Base-by-base conservation (phyloP, 2,113 vertebrate species). In the Sturnira hondurensis region DNA sequence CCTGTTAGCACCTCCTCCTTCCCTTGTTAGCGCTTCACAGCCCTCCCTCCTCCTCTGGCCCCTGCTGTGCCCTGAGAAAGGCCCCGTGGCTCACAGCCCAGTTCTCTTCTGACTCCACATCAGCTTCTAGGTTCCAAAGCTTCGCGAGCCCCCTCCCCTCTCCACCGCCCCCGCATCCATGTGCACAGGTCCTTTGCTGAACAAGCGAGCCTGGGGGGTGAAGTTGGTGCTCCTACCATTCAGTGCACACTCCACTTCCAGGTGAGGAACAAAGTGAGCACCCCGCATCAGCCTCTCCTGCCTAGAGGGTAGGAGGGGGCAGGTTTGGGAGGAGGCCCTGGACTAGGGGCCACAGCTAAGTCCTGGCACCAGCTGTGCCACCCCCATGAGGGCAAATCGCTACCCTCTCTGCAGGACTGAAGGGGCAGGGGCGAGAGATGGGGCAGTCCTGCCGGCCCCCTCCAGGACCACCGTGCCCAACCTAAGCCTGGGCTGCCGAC, bases 21-120 rank as follows among this genome's bases (percentile, higher is more conserved):
- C 91, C 93, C 80, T 89, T 97, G 97, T 97, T 97, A 97, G 97
- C 97, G 61, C 97, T 91, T 98, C 58, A 1, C 52, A 56, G 92
- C 90, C 95, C 78, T 84, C 81, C 61, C 89, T 81, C 89, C 70
- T 70, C 52, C 73, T 67, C 65, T 16, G 1, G 52, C 94, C 82
- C 77, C 91, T 73, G 45, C 74, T 2, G 45, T 61, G 77, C 94
- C 91, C 38, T 26, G 58, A 80, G 93, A 90, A 89, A 94, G 94
- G 94, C 87, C 91, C 67, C 3, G 3, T 96, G 97, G 97, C 96
- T 47, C 2, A 33, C 80, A 58, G 97, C 97, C 97, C 95, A 94
- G 93, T 82, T 92, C 78, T 41, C 80, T 83, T 94, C 89, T 45
- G 9, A 31, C 86, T 95, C 38, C 33, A 28, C 56, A 85, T 43